Conservation (phyloP, 2,888 invertebrate species). For the Leptinotarsa rubiginosa region DNA sequence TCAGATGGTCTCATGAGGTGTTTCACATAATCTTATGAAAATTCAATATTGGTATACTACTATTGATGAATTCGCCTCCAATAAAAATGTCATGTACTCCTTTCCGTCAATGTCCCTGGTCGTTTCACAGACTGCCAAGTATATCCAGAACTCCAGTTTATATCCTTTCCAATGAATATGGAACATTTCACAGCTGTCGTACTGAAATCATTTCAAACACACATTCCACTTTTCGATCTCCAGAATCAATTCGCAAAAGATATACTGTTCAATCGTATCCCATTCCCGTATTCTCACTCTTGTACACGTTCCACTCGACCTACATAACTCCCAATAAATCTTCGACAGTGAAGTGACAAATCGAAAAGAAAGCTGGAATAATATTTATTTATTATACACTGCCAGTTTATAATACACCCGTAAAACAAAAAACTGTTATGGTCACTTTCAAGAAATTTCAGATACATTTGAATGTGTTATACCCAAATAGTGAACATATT, state of each 20-base stretch:
- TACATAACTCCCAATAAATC: background rate
- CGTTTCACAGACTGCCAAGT: background rate
- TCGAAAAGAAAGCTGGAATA: background rate
- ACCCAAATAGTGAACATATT: no score
- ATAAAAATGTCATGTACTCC: background rate
- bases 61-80: background rate
- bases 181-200: background rate
- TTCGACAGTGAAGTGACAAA: slow-evolving; percentile 5
- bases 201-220: background rate
- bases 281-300: slow-evolving; percentile 2
- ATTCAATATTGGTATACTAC: background rate
- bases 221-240: background rate
- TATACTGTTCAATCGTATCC: slow-evolving; percentile 1
- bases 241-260: background rate
- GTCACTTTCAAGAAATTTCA: no score
- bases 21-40: no score
- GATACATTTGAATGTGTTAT: no score
- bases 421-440: no score
- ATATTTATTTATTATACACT: background rate
- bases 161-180: background rate
- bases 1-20: no score
- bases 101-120: no score
- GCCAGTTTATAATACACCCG: background rate
- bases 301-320: slow-evolving; percentile 11
- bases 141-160: background rate